Conservation (phyloP, 1,140 invertebrate species). For the Rhagoletis pomonella region DNA sequence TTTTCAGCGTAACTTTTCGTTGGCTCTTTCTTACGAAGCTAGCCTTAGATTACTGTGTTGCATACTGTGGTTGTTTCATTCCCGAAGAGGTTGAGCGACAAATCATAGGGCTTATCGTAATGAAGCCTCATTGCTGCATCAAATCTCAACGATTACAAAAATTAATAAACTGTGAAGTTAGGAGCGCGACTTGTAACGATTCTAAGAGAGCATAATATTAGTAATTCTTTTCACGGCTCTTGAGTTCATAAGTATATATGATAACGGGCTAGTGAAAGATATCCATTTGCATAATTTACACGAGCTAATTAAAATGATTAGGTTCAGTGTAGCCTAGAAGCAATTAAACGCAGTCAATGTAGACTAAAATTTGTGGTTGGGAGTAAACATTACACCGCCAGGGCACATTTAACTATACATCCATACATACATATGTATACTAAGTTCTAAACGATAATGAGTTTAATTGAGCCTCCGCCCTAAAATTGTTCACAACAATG, state of each 20-base stretch:
- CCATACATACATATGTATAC: no score
- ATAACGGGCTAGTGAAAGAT: not conserved
- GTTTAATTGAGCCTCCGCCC: not conserved
- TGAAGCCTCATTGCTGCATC: no score
- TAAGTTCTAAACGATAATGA: not conserved
- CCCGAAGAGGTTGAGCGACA: no score
- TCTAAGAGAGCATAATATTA: not conserved
- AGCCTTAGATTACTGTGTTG: no score
- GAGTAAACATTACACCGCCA: not conserved
- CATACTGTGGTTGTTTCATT: no score
- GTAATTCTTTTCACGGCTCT: not conserved
- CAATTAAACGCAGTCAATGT: not conserved
- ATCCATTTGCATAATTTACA: constrained; percentile 40
- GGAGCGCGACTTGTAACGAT: not conserved
- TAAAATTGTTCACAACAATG: constrained; percentile 9
- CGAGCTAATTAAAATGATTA: constrained; percentile 29
- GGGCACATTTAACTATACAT: no score
- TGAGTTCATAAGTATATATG: not conserved
- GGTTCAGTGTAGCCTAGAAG: not conserved
- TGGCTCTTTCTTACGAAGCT: no score
- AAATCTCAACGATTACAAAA: not conserved
- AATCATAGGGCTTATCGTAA: no score
- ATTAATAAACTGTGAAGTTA: constrained; percentile 14
- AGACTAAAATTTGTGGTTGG: not conserved
- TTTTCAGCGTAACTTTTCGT: no score